These are phyloP conservation scores for Rhynchophorus ferrugineus DNA, from an alignment of 1,140 invertebrate genomes.

Conservation along the genomic window DNA sequence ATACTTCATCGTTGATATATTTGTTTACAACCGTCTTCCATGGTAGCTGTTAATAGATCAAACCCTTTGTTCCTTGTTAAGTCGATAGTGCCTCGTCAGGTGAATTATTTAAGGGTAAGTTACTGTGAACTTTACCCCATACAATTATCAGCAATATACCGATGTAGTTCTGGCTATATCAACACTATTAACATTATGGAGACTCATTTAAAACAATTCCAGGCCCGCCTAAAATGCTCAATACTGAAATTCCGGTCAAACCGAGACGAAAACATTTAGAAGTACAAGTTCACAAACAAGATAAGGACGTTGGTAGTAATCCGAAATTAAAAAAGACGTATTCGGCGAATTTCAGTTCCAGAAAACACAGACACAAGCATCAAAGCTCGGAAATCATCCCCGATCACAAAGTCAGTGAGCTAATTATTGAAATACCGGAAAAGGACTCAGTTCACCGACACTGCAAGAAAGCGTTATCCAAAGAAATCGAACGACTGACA, in stretches of 20 bases:
- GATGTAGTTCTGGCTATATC: no score
- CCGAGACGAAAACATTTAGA: slow-evolving; percentile 28
- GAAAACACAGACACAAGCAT: slow-evolving; percentile 18
- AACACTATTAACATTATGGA: no score
- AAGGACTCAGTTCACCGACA: slow-evolving; percentile 25
- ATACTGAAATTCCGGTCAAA: slow-evolving; percentile 27
- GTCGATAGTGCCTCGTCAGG: slow-evolving; percentile 9
- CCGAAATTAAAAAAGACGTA: slow-evolving; percentile 25
- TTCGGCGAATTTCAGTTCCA: slow-evolving; percentile 29
- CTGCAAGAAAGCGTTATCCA: slow-evolving; percentile 33
- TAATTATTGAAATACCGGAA: slow-evolving; percentile 23
- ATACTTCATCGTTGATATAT: slow-evolving; percentile 3
- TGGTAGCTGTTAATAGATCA: slow-evolving; percentile 4
- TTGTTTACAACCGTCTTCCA: slow-evolving; percentile 25
- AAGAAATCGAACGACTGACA: slow-evolving; percentile 38
- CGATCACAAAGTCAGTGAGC: slow-evolving; percentile 14
- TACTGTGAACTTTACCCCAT: not conserved
- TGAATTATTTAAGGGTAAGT: slow-evolving; percentile 3
- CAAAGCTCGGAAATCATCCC: slow-evolving; percentile 2
- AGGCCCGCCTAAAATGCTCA: slow-evolving; percentile 16
- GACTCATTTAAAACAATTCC: slow-evolving; percentile 7
- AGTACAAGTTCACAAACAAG: slow-evolving; percentile 29
- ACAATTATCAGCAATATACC: no score
- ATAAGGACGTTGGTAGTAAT: slow-evolving; percentile 12
- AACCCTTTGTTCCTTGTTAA: slow-evolving; percentile 11